Evolutionary conservation across 2,113 vertebrate species (phyloP), one percentile per base, ranked within the genome.

Genomic region (Perccottus glenii): DNA sequence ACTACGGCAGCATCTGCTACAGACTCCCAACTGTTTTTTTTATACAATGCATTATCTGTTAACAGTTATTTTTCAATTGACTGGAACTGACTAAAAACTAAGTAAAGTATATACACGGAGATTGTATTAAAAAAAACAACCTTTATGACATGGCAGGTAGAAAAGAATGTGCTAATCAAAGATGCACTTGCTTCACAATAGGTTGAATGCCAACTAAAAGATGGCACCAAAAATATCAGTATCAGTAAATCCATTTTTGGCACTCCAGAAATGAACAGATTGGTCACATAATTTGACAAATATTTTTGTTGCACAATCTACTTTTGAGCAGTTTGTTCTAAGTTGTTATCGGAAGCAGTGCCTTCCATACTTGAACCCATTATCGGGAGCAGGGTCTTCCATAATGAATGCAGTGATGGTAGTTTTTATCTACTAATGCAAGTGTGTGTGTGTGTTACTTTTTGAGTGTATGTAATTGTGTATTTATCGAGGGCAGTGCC

Each of bases 1-100:
- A 90, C 91, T 93, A 92, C 94, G 92, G 96, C 96, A 98, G 96
- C 94, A 98, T 99, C 96, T 98, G 97, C 97, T 98, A 95, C 88
- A 92, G 77, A 73, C 78, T 76, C 67, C n/a, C 71, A 68, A 70
- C 66, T 81, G 70, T 79, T 27, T 27, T 81, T 66, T 55, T 76
- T 44, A 78, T 15, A 8, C 67, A 81, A 76, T 27, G 53, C 35
- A 61, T 47, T 42, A 49, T 15, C 32, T 0, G 50, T 1, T 6
- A 14, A 35, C 19, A 2, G 19, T 10, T 6, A 8, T 40, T 40
- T 40, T 5, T 32, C 27, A 32, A 51, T 33, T 32, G 19, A 51
- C 19, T 19, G 15, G 10, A 36, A 33, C 8, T 46, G 44, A 46
- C 5, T 46, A 14, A 46, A 12, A 14, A 33, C 3, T n/a, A n/a